These are phyloP conservation scores for Atractosteus spatula DNA, from an alignment of 2,113 vertebrate species.

Conservation along the genomic window DNA sequence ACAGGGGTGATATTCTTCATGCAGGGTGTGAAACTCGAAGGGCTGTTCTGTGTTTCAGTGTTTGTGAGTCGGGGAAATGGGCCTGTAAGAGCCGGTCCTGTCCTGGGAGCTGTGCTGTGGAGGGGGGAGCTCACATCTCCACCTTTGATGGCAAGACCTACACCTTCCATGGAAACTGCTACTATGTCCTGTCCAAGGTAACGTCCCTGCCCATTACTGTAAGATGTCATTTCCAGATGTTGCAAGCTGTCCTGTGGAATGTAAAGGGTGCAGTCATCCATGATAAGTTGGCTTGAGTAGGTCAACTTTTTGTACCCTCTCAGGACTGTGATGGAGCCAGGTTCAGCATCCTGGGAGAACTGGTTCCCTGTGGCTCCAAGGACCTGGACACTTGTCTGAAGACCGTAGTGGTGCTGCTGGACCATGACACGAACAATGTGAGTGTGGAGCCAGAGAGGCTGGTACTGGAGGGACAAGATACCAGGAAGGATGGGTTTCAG, in stretches of 20 bases:
- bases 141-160: constrained; percentile 88
- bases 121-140: constrained; percentile 88
- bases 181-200: constrained; percentile 84
- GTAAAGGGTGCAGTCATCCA: background rate
- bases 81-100: constrained; percentile 67
- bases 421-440: constrained; percentile 74
- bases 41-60: constrained; percentile 54
- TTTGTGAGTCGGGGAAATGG: constrained; percentile 80
- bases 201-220: constrained; percentile 20
- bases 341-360: constrained; percentile 71
- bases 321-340: constrained; percentile 64
- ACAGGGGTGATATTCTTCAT: too few species aligned
- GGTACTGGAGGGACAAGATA: too few species aligned
- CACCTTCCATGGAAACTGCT: constrained; percentile 89
- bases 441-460: constrained; percentile 28
- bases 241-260: background rate
- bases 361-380: constrained; percentile 73
- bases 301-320: background rate
- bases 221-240: background rate
- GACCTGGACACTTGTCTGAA: constrained; percentile 87
- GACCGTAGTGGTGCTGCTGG: constrained; percentile 68
- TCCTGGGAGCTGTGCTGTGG: constrained; percentile 75
- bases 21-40: background rate
- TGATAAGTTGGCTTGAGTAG: too few species aligned
- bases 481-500: too few species aligned